A percentile compares a stretch with the other conserved stretches of the same genome.
These are phyloP conservation scores for Pluvianellus socialis DNA, from an alignment of 2,113 vertebrate genomes.

Conservation along the genomic window DNA sequence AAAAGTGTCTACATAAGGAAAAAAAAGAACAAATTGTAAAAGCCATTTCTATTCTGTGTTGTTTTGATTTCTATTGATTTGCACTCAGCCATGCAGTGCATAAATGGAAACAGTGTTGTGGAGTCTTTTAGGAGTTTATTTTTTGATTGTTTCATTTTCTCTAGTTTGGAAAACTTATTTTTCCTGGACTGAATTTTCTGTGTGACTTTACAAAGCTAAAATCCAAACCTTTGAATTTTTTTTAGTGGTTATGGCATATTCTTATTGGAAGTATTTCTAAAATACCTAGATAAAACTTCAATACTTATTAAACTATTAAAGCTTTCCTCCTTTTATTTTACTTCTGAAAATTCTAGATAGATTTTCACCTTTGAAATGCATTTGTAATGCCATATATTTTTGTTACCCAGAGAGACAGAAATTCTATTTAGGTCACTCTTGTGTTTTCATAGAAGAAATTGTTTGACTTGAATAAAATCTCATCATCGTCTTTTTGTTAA, in stretches of 20 bases:
- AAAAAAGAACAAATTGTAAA: background rate
- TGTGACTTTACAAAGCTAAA: background rate
- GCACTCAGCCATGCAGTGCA: background rate
- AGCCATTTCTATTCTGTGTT: background rate
- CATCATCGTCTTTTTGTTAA: background rate
- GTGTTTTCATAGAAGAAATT: background rate
- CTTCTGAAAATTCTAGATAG: background rate
- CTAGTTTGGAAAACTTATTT: background rate
- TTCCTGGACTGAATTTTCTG: background rate
- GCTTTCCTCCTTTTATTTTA: background rate
- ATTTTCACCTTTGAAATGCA: background rate
- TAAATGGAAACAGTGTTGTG: background rate
- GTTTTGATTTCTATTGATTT: background rate
- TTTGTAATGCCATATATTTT: background rate
- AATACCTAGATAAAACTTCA: background rate
- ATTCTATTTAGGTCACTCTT: background rate
- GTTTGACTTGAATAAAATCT: background rate
- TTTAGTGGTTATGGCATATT: background rate
- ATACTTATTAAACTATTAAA: background rate
- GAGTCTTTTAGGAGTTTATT: background rate
- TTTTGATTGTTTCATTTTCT: background rate
- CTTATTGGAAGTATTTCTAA: background rate
- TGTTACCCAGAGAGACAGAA: background rate
- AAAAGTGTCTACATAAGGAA: background rate
- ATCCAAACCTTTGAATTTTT: background rate